Conservation (phyloP, 2,797 vertebrate species). For the Macropodus opercularis region DNA sequence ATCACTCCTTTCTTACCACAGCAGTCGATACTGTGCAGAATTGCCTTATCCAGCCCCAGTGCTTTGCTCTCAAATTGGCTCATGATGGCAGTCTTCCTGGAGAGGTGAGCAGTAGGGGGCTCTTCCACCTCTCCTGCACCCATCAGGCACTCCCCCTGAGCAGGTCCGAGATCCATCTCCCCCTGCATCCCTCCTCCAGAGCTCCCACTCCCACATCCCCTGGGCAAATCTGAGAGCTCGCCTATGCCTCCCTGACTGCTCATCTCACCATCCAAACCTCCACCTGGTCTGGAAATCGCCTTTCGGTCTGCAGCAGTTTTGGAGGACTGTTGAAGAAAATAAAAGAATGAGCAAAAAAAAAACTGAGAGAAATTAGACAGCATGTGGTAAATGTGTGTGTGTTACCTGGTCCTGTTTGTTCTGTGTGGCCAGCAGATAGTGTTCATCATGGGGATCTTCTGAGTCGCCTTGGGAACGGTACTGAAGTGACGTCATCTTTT, state of each 20-base stretch:
- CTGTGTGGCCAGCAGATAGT: slow-evolving; percentile 94
- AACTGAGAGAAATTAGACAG: rapidly evolving
- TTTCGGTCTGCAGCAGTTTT: slow-evolving; percentile 92
- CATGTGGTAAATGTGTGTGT: neutral
- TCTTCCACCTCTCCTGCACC: slow-evolving; percentile 89
- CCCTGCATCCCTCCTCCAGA: slow-evolving; percentile 82
- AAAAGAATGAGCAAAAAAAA: neutral
- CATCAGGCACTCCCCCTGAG: slow-evolving; percentile 88
- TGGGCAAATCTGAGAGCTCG: slow-evolving; percentile 68
- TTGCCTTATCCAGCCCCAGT: slow-evolving; percentile 94
- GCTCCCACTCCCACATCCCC: slow-evolving; percentile 56
- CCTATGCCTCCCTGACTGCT: slow-evolving; percentile 83
- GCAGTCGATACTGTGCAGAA: slow-evolving; percentile 98
- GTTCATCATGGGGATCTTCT: slow-evolving; percentile 96
- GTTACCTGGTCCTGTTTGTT: slow-evolving; percentile 97
- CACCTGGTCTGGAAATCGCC: slow-evolving; percentile 84
- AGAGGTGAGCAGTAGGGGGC: slow-evolving; percentile 85
- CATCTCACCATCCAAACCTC: slow-evolving; percentile 88
- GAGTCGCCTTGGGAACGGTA: slow-evolving; percentile 93
- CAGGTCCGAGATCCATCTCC: slow-evolving; percentile 88
- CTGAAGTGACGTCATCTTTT: slow-evolving; percentile 95
- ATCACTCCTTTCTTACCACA: slow-evolving; percentile 89
- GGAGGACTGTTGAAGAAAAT: slow-evolving; percentile 83
- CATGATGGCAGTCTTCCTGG: slow-evolving; percentile 88
- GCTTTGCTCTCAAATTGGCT: slow-evolving; percentile 98